Evolutionary conservation across 2,797 vertebrate genomes (phyloP), one percentile per base, ranked within the genome.

Genomic region (Pachyuromys duprasi): DNA sequence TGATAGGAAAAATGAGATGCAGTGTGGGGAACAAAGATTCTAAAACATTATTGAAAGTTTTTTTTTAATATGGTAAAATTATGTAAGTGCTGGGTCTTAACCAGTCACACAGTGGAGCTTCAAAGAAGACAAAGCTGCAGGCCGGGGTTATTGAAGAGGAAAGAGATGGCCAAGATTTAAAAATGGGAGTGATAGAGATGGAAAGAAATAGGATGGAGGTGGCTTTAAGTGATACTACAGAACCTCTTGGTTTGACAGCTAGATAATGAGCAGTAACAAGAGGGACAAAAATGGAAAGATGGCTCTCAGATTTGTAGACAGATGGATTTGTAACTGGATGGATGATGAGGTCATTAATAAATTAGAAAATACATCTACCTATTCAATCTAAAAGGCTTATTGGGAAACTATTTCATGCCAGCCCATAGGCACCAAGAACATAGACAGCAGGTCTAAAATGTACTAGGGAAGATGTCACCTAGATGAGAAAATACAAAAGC

Each of bases 301-400:
- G 9, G 14, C 36, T 86, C 26, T 94, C 42, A 91, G 9, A 89
- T 45, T 90, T 89, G n/a, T 42, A 42, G n/a, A n/a, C n/a, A n/a
- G 18, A 78, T 65, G 45, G 31, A 13, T n/a, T n/a, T n/a, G 55
- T 80, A 81, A 62, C 26, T 76, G 55, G 8, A 49, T 72, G 62
- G 69, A 65, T 63, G 20, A 63, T 57, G 69, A 26, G 49, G 8
- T 2, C 18, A 70, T 88, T 79, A 70, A 28, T 79, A 57, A 63
- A 89, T 26, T 53, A 65, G 9, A 82, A 86, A 81, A 86, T 31
- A 45, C 45, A 9, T 49, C 33, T 74, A 89, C 28, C 53, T 5
- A 57, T 91, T 93, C n/a, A 62, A 53, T 81, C 13, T 70, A 15
- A 91, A 69, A 70, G 42, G 74, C n/a, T 89, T 95, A 17, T 26